phyloP scores from a whole-genome alignment of 2,888 invertebrate species.

The Dolichomitus sp. region DNA sequence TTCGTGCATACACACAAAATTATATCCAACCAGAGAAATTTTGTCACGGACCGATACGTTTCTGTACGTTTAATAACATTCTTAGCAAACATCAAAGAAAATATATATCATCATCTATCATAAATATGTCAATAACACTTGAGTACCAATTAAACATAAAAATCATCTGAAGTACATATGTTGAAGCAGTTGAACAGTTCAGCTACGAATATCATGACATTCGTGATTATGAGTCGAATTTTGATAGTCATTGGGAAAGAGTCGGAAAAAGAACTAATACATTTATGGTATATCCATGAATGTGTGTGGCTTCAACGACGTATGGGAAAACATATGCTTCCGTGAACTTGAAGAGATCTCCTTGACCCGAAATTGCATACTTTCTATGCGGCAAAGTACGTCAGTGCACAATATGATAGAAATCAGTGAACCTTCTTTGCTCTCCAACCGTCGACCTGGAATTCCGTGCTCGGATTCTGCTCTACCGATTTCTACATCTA shows the following conservation, averaged over 20 bases:
- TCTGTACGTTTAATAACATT: neutral
- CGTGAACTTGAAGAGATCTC: constrained; percentile 26
- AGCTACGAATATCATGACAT: neutral
- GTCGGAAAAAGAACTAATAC: neutral
- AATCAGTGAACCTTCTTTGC: constrained; percentile 13
- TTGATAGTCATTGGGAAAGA: neutral
- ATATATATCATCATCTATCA: neutral
- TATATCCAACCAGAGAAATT: constrained; percentile 1
- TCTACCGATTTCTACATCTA: constrained; percentile 23
- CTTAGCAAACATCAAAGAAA: neutral
- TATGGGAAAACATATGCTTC: constrained; percentile 1
- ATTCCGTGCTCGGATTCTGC: constrained; percentile 20
- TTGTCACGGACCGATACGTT: neutral
- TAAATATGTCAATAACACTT: too few species aligned
- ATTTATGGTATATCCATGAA: neutral
- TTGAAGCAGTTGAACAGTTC: neutral
- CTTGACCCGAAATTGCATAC: constrained; percentile 5
- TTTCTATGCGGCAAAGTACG: constrained; percentile 27
- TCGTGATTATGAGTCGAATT: neutral
- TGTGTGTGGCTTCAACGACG: neutral
- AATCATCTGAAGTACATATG: too few species aligned
- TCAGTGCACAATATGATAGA: constrained; percentile 19
- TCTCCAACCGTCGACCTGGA: neutral
- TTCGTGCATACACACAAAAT: constrained; percentile 15
- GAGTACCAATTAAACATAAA: too few species aligned